These are phyloP conservation scores for Cyaniris semiargus DNA, from an alignment of 2,888 invertebrate species.

Conservation along the genomic window DNA sequence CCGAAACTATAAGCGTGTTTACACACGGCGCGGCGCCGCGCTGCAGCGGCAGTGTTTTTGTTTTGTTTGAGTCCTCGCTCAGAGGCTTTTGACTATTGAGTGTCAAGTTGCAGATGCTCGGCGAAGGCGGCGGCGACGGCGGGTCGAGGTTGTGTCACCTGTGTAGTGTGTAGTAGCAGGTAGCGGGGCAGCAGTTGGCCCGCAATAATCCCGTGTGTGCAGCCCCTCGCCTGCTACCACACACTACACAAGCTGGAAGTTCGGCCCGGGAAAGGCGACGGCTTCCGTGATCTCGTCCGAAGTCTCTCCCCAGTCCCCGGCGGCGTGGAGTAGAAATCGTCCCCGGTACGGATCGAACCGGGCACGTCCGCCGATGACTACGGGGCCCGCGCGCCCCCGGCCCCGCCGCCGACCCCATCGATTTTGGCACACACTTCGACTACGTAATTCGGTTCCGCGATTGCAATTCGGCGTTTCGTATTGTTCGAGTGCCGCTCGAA, in stretches of 20 bases:
- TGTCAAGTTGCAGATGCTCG: too few relatives aligned
- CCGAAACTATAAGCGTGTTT: too few relatives aligned
- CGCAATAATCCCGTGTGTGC: neutral
- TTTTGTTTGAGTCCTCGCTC: too few relatives aligned
- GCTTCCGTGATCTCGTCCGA: neutral
- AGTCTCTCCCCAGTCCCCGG: neutral
- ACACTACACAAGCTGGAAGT: neutral
- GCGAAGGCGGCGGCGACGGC: too few relatives aligned
- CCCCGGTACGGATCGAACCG: neutral
- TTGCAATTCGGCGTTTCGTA: neutral
- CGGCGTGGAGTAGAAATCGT: neutral
- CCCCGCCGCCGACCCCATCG: neutral
- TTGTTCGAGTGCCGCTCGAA: neutral
- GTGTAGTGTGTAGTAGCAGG: too few relatives aligned
- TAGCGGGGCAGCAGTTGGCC: neutral
- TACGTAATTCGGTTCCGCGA: slow-evolving; percentile 1
- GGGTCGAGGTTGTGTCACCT: too few relatives aligned
- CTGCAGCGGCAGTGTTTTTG: too few relatives aligned
- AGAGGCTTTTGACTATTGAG: too few relatives aligned
- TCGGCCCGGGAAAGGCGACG: neutral
- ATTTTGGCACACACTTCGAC: slow-evolving; percentile 25
- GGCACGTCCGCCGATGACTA: neutral
- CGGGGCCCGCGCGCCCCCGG: neutral
- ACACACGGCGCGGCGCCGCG: too few relatives aligned
- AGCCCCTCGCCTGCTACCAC: too few relatives aligned